These are phyloP conservation scores for Chrysaora quinquecirrha DNA, from an alignment of 30 jellyfish, hydroid and myxozoan species.

Conservation along the genomic window DNA sequence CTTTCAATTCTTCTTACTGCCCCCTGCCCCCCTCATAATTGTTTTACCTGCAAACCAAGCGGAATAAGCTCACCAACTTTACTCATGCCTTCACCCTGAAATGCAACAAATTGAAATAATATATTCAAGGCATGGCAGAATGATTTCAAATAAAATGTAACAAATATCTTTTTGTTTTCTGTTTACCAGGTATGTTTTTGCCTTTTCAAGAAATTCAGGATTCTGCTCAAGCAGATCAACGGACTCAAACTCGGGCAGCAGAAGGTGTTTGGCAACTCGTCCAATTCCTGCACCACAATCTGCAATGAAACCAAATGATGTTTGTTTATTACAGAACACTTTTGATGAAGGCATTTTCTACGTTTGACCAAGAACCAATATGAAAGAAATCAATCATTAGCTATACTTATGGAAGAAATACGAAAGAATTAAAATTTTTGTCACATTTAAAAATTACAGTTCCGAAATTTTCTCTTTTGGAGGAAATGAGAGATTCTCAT, in stretches of 20 bases:
- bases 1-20: no score
- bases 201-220: conserved; percentile 51
- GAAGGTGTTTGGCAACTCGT: conserved; percentile 79
- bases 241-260: conserved; percentile 60
- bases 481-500: no score
- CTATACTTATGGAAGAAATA: no score
- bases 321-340: no score
- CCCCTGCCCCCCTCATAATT: no score
- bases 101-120: background rate
- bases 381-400: no score
- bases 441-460: no score
- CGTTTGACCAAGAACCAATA: no score
- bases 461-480: no score
- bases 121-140: background rate
- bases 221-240: conserved; percentile 95
- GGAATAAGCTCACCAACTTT: conserved; percentile 19
- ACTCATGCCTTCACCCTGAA: background rate
- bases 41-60: background rate
- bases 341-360: no score
- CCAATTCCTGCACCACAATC: conserved; percentile 99
- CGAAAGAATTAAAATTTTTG: no score
- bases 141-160: background rate
- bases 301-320: no score
- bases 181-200: conserved; percentile 50
- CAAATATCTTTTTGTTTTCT: background rate